Base-by-base conservation (phyloP, 2,888 invertebrate species). In the Gibbula magus region DNA sequence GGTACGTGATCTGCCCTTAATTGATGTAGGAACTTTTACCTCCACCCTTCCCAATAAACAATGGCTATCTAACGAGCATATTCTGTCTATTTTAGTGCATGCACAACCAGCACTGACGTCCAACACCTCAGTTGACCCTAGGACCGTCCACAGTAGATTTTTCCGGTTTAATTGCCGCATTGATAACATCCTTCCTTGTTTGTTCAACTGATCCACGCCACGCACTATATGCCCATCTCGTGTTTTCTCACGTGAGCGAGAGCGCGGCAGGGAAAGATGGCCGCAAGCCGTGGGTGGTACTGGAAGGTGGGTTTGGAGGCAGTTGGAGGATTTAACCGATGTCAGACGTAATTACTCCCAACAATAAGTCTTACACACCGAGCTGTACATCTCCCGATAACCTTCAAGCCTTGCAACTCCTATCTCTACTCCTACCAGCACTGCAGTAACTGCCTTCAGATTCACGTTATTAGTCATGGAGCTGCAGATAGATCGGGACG, bases 241-340 rank as follows among this genome's bases (percentile, higher is more conserved):
- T 75, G 75, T 75, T 75, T 75, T 75, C 53, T 54, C 75, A 54
- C 75, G 75, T 75, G 75, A 52, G 54, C 32, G 54, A 53, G 20
- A 35, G n/a, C 29, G 20, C 25, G 75, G 53, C 75, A 35, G 70
- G 54, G 75, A 53, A 75, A 75, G 75, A 54, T 54, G 75, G 75
- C 54, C 32, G 51, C 22, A 20, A 52, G 51, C 75, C 51, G 75
- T 75, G 75, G 54, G 75, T 75, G 75, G 75, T 54, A 29, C 53
- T 29, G 25, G 53, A 35, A 54, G 53, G 75, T 32, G 53, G 53
- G 25, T 54, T 54, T 35, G 32, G 32, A 52, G 32, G 52, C 53
- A 75, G 70, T 70, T 54, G 53, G 75, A 25, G 75, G 25, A 25
- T 29, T 32, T n/a, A 53, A 29, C 20, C 35, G 52, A 54, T 75